These are phyloP conservation scores for Romanogobio albipinnatus DNA, from an alignment of 2,113 vertebrate genomes.

Conservation along the genomic window DNA sequence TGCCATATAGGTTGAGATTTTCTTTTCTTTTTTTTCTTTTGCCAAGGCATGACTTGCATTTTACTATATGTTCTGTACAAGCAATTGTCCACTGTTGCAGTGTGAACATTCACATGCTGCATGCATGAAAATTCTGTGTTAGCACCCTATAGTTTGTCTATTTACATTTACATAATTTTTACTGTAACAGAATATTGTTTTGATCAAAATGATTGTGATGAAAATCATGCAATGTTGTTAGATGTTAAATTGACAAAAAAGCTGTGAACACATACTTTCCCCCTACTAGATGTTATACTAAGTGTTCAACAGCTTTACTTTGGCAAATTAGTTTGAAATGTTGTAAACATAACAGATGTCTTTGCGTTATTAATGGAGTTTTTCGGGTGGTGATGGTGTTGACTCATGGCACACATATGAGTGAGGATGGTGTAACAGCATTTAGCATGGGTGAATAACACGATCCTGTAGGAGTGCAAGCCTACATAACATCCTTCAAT, in stretches of 20 bases:
- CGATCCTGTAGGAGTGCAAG: constrained; percentile 22
- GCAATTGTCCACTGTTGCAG: no score
- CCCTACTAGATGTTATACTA: not conserved
- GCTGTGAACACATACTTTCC: not conserved
- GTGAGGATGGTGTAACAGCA: constrained; percentile 10
- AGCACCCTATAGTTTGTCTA: not conserved
- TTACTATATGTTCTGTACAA: no score
- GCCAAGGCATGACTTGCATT: no score
- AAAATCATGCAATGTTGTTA: not conserved
- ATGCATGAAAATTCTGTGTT: not conserved
- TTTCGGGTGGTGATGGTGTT: not conserved
- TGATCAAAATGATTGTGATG: not conserved
- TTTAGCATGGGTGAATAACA: constrained; percentile 13
- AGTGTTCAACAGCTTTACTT: not conserved
- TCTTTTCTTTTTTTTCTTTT: no score
- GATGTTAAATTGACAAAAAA: not conserved
- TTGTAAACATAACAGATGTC: constrained; percentile 34
- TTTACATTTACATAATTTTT: not conserved
- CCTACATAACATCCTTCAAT: constrained; percentile 23
- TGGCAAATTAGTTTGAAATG: constrained; percentile 11
- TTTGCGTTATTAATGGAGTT: constrained; percentile 6
- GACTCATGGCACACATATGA: constrained; percentile 19
- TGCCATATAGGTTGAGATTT: no score
- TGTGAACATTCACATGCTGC: not conserved
- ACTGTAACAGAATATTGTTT: not conserved